Conservation (phyloP, 1,140 invertebrate species). For the Conus betulinus region DNA sequence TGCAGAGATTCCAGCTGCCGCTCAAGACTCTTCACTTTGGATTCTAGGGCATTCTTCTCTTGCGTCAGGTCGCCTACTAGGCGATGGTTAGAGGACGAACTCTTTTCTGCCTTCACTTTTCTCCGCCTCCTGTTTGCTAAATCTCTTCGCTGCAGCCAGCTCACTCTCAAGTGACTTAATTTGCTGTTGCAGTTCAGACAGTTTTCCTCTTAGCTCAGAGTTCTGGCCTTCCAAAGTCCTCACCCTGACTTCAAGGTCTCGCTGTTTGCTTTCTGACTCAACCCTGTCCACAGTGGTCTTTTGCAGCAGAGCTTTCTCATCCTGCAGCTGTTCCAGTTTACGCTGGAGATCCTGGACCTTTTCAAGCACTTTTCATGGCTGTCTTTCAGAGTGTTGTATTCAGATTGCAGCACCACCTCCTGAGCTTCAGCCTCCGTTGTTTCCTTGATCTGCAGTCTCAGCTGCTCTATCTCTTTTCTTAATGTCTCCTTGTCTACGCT, state of each 20-base stretch:
- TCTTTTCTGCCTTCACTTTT: background rate
- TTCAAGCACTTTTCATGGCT: slow-evolving; percentile 1
- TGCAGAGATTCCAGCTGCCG: slow-evolving; percentile 75
- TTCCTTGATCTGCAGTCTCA: slow-evolving; percentile 31
- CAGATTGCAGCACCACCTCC: background rate
- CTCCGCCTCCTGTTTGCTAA: background rate
- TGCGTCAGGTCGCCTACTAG: slow-evolving; percentile 62
- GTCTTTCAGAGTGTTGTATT: slow-evolving; percentile 13
- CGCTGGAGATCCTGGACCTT: slow-evolving; percentile 7
- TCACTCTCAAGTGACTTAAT: slow-evolving; percentile 28
- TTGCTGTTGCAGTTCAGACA: slow-evolving; percentile 27
- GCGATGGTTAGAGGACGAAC: slow-evolving; percentile 43
- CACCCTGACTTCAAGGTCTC: slow-evolving; percentile 27
- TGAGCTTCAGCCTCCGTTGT: background rate
- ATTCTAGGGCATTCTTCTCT: slow-evolving; percentile 69
- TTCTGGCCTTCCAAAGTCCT: slow-evolving; percentile 33
- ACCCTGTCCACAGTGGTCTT: background rate
- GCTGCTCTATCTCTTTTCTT: slow-evolving; percentile 31
- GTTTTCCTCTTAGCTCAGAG: slow-evolving; percentile 20
- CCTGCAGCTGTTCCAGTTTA: slow-evolving; percentile 6
- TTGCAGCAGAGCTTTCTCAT: slow-evolving; percentile 25
- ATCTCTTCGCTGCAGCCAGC: slow-evolving; percentile 34
- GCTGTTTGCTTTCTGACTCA: background rate
- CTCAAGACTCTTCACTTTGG: slow-evolving; percentile 70
- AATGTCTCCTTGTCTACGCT: slow-evolving; percentile 24